Conservation (phyloP, 2,888 invertebrate species). For the Eristalis arbustorum region DNA sequence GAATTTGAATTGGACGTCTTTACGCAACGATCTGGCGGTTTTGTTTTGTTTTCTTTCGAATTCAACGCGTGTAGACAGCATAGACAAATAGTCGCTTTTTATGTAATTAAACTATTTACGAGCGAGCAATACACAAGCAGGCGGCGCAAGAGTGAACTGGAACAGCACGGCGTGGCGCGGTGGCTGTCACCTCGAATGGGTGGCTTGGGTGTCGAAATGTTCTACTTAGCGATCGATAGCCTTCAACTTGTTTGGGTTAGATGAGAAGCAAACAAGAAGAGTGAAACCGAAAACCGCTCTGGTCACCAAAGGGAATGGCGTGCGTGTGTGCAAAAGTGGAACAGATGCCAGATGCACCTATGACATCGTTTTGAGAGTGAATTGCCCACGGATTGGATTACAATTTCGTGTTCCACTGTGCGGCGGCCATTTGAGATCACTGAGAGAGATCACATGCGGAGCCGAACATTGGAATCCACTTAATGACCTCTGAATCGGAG, state of each 20-base stretch:
- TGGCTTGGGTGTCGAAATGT: background rate
- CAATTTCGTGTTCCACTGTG: background rate
- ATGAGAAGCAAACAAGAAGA: constrained; percentile 4
- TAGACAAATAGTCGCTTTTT: background rate
- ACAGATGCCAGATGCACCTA: constrained; percentile 27
- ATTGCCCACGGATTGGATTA: constrained; percentile 3
- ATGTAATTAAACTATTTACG: background rate
- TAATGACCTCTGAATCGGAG: constrained; percentile 10
- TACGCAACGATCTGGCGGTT: background rate
- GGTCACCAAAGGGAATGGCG: constrained; percentile 13
- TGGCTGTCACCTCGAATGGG: background rate
- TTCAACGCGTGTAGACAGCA: background rate
- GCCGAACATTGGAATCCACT: constrained; percentile 14
- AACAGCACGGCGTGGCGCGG: background rate
- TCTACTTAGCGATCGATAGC: background rate
- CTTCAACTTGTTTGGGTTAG: constrained; percentile 56
- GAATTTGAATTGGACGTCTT: background rate
- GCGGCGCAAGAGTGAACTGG: background rate
- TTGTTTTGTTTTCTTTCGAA: background rate
- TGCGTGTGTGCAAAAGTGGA: constrained; percentile 22
- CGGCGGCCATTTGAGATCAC: background rate
- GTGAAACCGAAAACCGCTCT: constrained; percentile 45
- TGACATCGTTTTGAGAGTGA: constrained; percentile 40
- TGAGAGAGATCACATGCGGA: background rate
- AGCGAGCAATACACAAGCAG: background rate